Evolutionary conservation across 1,140 invertebrate species (phyloP).

Genomic region (Acromyrmex echinatior): DNA sequence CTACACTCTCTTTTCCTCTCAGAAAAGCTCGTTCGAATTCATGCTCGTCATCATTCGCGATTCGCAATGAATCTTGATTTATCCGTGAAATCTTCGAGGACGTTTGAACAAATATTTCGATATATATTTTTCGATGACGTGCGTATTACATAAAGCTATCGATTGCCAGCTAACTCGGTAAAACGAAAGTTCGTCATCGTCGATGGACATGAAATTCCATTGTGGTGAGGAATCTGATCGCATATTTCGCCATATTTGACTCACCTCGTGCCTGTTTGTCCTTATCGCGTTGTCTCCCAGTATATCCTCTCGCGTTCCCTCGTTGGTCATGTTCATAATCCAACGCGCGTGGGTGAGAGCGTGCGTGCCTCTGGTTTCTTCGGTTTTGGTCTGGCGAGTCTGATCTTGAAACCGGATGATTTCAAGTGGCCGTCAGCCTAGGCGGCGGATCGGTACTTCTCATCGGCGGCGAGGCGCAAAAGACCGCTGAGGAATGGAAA

Average conservation of each 20-base stretch:
- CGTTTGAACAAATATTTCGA: neutral
- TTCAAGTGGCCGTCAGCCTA: slow-evolving; percentile 86
- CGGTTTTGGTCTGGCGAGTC: neutral
- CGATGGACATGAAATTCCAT: slow-evolving; percentile 16
- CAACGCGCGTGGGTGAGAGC: neutral
- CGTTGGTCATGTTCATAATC: neutral
- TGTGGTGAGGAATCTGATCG: slow-evolving; percentile 29
- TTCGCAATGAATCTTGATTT: slow-evolving; percentile 2
- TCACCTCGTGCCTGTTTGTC: slow-evolving; percentile 9
- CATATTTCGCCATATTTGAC: slow-evolving; percentile 46
- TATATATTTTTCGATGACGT: neutral
- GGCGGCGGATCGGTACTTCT: slow-evolving; percentile 84
- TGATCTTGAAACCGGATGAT: slow-evolving; percentile 82
- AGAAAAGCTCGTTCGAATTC: neutral
- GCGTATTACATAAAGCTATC: slow-evolving; percentile 4
- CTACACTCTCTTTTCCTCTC: neutral
- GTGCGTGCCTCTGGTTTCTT: neutral
- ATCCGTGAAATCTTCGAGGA: neutral
- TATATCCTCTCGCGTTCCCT: neutral
- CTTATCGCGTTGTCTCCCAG: neutral
- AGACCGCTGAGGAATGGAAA: slow-evolving; percentile 50
- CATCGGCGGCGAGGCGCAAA: slow-evolving; percentile 77
- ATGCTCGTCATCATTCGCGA: neutral
- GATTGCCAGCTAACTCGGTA: neutral
- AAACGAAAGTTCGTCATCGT: slow-evolving; percentile 46